phyloP scores from a whole-genome alignment of 2,113 vertebrate genomes.

The Cygnus buccinator region DNA sequence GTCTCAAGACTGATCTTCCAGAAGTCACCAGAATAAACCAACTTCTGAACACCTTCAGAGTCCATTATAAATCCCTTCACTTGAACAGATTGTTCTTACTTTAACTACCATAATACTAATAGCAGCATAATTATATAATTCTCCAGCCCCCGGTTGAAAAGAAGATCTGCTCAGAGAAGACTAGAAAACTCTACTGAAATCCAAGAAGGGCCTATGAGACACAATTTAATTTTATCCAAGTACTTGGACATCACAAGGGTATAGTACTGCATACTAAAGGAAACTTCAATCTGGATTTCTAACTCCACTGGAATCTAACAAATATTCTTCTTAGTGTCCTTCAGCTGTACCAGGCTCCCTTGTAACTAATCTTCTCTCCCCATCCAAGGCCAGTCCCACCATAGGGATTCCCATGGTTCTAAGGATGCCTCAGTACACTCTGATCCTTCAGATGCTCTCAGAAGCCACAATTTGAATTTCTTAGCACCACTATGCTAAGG shows the following conservation, averaged over 20 bases:
- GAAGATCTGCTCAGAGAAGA: slow-evolving; percentile 20
- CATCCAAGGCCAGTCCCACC: neutral
- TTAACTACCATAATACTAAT: slow-evolving; percentile 31
- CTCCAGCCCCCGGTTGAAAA: neutral
- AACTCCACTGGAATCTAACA: neutral
- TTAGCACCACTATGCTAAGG: neutral
- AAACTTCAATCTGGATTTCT: slow-evolving; percentile 22
- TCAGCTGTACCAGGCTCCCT: neutral
- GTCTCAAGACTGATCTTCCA: neutral
- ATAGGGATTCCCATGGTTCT: neutral
- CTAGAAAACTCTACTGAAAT: slow-evolving; percentile 14
- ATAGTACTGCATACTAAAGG: neutral
- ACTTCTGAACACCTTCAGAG: neutral
- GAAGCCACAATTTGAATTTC: neutral
- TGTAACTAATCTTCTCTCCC: neutral
- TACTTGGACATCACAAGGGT: neutral
- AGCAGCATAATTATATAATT: slow-evolving; percentile 38
- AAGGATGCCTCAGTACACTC: neutral
- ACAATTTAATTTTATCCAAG: slow-evolving; percentile 30
- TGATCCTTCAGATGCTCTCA: neutral
- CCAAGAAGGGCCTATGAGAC: neutral
- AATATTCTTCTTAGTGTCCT: neutral
- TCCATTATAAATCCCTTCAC: slow-evolving; percentile 12
- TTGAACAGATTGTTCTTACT: slow-evolving; percentile 15
- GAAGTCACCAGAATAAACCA: neutral